phyloP scores from a whole-genome alignment of 2,113 vertebrate genomes.

The Catharus fuscescens region DNA sequence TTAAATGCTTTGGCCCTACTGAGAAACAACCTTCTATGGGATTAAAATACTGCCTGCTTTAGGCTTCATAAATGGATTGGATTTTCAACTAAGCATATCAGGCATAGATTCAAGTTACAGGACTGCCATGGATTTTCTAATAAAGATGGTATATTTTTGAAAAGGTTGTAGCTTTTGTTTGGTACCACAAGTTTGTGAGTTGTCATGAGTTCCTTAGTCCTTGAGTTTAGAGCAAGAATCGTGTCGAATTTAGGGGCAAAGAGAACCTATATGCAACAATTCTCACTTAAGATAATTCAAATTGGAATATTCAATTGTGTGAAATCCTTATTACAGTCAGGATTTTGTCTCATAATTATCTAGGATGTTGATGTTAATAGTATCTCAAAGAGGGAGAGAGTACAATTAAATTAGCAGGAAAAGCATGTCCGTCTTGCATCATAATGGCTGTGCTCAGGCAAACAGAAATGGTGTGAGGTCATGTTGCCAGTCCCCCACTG shows the following conservation, averaged over 20 bases:
- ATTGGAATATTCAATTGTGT: background rate
- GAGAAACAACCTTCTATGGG: background rate
- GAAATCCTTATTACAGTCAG: background rate
- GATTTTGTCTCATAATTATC: background rate
- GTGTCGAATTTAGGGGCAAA: rapidly evolving
- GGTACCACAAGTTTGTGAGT: background rate
- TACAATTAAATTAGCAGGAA: background rate
- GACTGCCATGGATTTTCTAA: background rate
- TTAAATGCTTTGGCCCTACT: background rate
- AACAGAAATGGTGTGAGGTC: background rate
- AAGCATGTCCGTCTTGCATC: background rate
- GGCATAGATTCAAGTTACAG: background rate
- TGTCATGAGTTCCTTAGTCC: background rate
- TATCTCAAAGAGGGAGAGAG: background rate
- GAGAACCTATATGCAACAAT: rapidly evolving
- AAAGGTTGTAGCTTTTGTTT: background rate
- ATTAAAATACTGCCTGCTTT: background rate
- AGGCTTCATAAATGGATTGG: background rate
- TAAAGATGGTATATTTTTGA: background rate
- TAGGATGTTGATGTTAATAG: background rate
- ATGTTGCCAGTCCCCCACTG: background rate
- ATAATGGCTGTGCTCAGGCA: background rate
- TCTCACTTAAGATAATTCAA: background rate
- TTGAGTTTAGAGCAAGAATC: background rate
- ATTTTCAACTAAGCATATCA: background rate